Conservation (phyloP, 2,113 vertebrate genomes). For the Speoplatyrhinus poulsoni region DNA sequence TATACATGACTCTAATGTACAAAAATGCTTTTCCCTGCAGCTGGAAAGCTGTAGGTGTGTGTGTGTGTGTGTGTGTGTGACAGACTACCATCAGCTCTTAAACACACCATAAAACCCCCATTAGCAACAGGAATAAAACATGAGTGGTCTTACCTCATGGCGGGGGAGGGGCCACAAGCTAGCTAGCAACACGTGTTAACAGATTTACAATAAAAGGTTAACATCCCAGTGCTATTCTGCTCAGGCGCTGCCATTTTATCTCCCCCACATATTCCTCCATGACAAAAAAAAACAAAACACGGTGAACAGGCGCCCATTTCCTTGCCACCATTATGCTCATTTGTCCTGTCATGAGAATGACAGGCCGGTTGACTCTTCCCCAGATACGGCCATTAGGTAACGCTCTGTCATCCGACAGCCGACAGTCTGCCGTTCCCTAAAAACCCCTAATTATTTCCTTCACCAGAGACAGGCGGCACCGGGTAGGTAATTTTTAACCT, state of each 20-base stretch:
- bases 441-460: constrained; percentile 99
- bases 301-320: constrained; percentile 90
- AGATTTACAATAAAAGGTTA: constrained; percentile 92
- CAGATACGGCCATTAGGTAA: constrained; percentile 98
- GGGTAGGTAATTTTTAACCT: constrained; percentile 99
- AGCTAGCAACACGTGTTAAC: constrained; percentile 72
- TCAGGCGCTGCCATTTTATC: constrained; percentile 91
- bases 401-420: constrained; percentile 95
- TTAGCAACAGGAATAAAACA: constrained; percentile 5
- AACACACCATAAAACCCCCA: not conserved
- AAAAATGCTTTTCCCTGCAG: not conserved
- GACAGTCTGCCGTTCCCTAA: constrained; percentile 95
- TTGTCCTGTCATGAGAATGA: constrained; percentile 96
- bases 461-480: constrained; percentile 89
- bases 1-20: not conserved
- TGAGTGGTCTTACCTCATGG: constrained; percentile 6
- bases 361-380: constrained; percentile 97
- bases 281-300: constrained; percentile 28
- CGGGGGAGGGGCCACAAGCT: constrained; percentile 6
- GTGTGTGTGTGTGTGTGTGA: not conserved
- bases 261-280: constrained; percentile 55
- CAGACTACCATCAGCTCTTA: not conserved
- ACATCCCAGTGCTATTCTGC: constrained; percentile 89
- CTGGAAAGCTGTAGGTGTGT: constrained; percentile 3
- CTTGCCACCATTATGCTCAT: constrained; percentile 95